A percentile compares a stretch with the other conserved stretches of the same genome.
Evolutionary conservation across 2,797 vertebrate genomes (phyloP).

Genomic region (Brachyalestes nurse): DNA sequence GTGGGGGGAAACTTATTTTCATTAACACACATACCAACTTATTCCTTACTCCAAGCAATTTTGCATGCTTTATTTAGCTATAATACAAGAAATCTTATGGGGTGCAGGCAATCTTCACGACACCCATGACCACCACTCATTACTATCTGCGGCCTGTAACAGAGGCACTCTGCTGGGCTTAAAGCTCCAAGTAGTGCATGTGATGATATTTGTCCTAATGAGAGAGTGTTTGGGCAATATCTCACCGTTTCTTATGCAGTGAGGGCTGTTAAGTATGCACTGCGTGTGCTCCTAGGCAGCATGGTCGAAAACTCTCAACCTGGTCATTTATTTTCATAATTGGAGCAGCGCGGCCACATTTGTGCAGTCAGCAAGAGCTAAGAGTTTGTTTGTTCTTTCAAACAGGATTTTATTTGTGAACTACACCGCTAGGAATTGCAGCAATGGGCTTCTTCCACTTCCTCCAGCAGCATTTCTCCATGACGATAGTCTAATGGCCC

Average conservation of each 20-base stretch:
- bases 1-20: too few relatives aligned
- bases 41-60: neutral
- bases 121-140: too few relatives aligned
- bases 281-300: constrained; percentile 16
- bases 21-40: too few relatives aligned
- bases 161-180: neutral
- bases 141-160: neutral
- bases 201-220: constrained; percentile 14
- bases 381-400: constrained; percentile 3
- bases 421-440: constrained; percentile 13
- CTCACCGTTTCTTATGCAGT: constrained; percentile 9
- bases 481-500: neutral
- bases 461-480: neutral
- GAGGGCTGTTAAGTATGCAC: constrained; percentile 22
- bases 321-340: constrained; percentile 34
- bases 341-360: constrained; percentile 15
- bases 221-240: constrained; percentile 6
- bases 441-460: constrained; percentile 7
- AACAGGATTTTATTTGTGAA: constrained; percentile 18
- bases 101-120: neutral
- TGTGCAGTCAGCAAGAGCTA: constrained; percentile 33
- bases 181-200: neutral
- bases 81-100: neutral
- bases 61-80: neutral
- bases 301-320: constrained; percentile 12